Conservation (phyloP, 2,113 vertebrate genomes). For the Silurus asotus region DNA sequence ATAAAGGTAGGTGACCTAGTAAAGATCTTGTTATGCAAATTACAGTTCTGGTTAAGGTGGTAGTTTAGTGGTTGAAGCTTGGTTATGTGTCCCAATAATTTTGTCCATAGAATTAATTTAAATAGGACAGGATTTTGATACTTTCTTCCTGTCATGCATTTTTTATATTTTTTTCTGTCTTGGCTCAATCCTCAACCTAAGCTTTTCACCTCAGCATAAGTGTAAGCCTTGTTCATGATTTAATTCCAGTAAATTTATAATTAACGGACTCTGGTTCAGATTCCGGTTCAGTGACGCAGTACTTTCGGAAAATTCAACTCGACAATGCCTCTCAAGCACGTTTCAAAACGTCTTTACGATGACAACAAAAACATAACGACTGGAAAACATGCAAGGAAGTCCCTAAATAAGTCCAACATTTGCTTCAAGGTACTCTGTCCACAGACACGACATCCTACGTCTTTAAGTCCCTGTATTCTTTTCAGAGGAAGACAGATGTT, state of each 20-base stretch:
- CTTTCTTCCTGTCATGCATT: background rate
- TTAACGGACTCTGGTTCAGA: background rate
- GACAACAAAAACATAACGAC: background rate
- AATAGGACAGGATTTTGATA: background rate
- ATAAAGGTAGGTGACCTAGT: too few relatives aligned
- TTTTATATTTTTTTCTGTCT: background rate
- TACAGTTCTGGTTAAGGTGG: too few relatives aligned
- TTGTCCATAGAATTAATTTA: too few relatives aligned
- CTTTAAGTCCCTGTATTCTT: conserved; percentile 7
- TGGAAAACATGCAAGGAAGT: conserved; percentile 4
- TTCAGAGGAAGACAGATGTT: conserved; percentile 50
- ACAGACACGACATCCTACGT: background rate
- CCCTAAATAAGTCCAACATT: background rate
- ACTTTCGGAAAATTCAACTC: background rate
- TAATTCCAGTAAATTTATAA: background rate
- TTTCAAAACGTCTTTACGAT: background rate
- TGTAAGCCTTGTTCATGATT: background rate
- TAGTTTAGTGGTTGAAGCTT: too few relatives aligned
- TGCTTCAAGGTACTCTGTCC: background rate
- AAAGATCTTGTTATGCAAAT: too few relatives aligned
- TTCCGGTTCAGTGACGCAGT: background rate
- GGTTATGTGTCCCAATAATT: too few relatives aligned
- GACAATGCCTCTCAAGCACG: too few relatives aligned
- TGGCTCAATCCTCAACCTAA: background rate
- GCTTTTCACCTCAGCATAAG: background rate